Evolutionary conservation across 2,113 vertebrate species (phyloP), one percentile per base, ranked within the genome.

Genomic region (Argyrosomus japonicus): DNA sequence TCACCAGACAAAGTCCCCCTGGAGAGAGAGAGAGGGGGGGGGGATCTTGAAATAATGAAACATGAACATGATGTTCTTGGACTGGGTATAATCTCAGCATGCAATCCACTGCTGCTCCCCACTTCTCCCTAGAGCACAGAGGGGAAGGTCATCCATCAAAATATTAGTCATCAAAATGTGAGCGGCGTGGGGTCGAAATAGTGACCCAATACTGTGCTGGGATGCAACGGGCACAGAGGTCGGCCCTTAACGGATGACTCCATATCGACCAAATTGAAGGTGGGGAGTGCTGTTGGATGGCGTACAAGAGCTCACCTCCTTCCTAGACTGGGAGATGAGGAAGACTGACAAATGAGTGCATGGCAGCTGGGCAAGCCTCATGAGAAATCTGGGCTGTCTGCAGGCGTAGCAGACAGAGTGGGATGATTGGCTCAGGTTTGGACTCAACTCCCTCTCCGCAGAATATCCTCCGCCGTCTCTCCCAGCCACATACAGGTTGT

Each of bases 161-260:
- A 91, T 2, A 87, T 93, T 88, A 88, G 87, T 91, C 91, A 92
- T 86, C 51, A 40, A 82, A 89, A 92, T 89, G 88, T 84, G 89
- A 87, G 68, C 50, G 15, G 70, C 53, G 8, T 19, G 63, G 65
- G 82, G 89, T 82, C 36, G n/a, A 58, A 68, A 77, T 7, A 56
- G 73, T 63, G 83, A 87, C 81, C 69, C 56, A 10, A 65, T 74
- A 76, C n/a, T 27, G 76, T 51, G 83, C 73, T 23, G 72, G 51
- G 82, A 74, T 81, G 70, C 83, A 43, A 1, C 14, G 14, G 50
- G 56, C 17, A 19, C 47, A 78, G 87, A 83, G 85, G 73, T 82
- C 71, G 11, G 80, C 60, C 82, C 54, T 77, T 75, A 89, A 88
- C 70, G 65, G 84, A 91, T 82, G 75, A 92, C 81, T 88, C 69